Evolutionary conservation across 1,140 invertebrate species (phyloP), one percentile per base, ranked within the genome.

Genomic region (Drosophila jambulina): DNA sequence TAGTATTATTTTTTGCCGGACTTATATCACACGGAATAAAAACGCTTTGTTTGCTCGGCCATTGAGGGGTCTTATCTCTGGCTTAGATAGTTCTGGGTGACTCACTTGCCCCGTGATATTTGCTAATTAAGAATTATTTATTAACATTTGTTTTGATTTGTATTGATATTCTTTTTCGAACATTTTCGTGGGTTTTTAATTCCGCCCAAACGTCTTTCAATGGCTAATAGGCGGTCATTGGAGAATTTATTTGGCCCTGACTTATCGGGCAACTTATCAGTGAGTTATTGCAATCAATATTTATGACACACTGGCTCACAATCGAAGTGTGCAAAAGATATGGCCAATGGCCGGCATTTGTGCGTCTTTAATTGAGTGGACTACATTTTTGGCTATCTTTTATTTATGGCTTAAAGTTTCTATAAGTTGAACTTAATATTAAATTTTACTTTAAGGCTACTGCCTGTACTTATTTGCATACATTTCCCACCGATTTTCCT

Each of bases 401-500:
- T 49, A 19, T 23, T 32, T 36, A 27, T 34, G 32, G 23, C 10
- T 6, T 27, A 12, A 29, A 21, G 17, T 25, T 5, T 46, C 12
- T 48, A 38, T 0, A 13, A n/a, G 7, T 49, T 34, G 32, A 34
- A 48, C 19, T 25, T n/a, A 6, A n/a, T 38, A 62, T 62, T 38
- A 46, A 25, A 32, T 17, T 25, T 17, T 17, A 7, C 19, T n/a
- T 82, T 74, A 86, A 86, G 53, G 71, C 60, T 34, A 68, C 49
- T 78, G 68, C 57, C 64, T 71, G 68, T 78, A 75, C 58, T 87
- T 90, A 88, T 88, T 88, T 88, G 80, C 84, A 90, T 88, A 90
- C 42, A 84, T 81, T 88, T 80, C 61, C 40, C 48, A 67, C 57
- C 61, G 80, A 88, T 83, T 88, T 81, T 65, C 29, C 27, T 67